Evolutionary conservation across 2,113 vertebrate species (phyloP).

Genomic region (Amphilophus citrinellus): DNA sequence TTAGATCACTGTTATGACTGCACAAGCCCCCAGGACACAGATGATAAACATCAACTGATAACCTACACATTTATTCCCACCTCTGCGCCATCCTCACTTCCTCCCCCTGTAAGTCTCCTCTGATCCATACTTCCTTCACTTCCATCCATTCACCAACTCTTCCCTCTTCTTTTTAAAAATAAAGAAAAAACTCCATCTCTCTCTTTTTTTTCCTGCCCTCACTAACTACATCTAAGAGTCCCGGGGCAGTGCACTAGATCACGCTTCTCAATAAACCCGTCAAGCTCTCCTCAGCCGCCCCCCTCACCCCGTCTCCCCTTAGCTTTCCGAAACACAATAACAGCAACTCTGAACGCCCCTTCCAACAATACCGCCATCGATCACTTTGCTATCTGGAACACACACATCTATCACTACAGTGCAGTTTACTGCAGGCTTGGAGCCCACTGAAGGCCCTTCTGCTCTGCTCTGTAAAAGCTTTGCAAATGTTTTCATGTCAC

Average conservation of each 20-base stretch:
- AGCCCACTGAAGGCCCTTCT: conserved; percentile 5
- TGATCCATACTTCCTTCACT: conserved; percentile 22
- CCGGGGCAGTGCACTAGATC: conserved; percentile 75
- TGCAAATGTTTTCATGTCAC: conserved; percentile 2
- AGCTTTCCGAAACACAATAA: conserved; percentile 72
- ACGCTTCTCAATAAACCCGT: conserved; percentile 79
- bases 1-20: conserved; percentile 78
- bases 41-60: conserved; percentile 73
- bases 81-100: conserved; percentile 63
- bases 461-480: conserved; percentile 20
- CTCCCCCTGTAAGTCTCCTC: conserved; percentile 19
- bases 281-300: conserved; percentile 42
- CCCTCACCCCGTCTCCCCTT: conserved; percentile 24
- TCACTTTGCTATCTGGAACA: conserved; percentile 62
- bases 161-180: neutral
- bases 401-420: conserved; percentile 60
- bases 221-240: conserved; percentile 73
- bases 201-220: conserved; percentile 36
- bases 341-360: conserved; percentile 51
- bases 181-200: conserved; percentile 1
- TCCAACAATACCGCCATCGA: conserved; percentile 68
- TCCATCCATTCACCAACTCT: conserved; percentile 27
- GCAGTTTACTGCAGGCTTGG: conserved; percentile 35
- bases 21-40: conserved; percentile 69
- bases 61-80: conserved; percentile 70